Base-by-base conservation (phyloP, 2,888 invertebrate species). In the Scaptomyza caliginosa region DNA sequence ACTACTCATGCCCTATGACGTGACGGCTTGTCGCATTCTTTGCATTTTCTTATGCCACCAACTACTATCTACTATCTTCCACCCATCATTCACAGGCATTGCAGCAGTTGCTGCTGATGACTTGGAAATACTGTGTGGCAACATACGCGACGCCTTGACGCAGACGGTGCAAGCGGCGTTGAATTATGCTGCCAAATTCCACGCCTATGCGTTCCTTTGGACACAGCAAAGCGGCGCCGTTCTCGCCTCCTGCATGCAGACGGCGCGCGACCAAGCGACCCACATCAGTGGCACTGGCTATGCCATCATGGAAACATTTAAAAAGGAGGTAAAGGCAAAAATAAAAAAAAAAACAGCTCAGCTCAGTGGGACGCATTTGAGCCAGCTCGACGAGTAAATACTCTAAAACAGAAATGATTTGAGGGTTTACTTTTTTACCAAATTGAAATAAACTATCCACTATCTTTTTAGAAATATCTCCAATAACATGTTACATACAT, bases 251-350 rank as follows among this genome's bases (percentile, higher is more conserved):
- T 84, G 80, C 69, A 73, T 90, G 72, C 59, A 59, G 57, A 65
- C 58, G 28, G 81, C 83, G 16, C 71, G 74, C 39, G 83, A 65
- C 30, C 84, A 70, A 46, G 58, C 73, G 48, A 57, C 65, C 49
- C 78, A 84, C 28, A 57, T 67, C 66, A 79, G 82, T 19, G 75
- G 74, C 48, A 76, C 80, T 5, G 88, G 89, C 57, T 90, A 87
- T 70, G 78, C 77, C 75, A 83, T 90, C 54, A 80, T 90, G 86
- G 90, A 90, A 71, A 79, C 81, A 49, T 89, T 90, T 26, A 90
- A 90, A 75, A 89, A 85, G 70, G 89, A 90, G 87, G 90, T 90
- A 66, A 88, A 34, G 51, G 38, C 48, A 42, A 24, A 42, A 28
- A 21, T 30, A 32, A 45, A 21, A 39, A 6, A 51, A 26, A 7